Evolutionary conservation across 2,888 invertebrate genomes (phyloP).

Genomic region (Brenthis ino): DNA sequence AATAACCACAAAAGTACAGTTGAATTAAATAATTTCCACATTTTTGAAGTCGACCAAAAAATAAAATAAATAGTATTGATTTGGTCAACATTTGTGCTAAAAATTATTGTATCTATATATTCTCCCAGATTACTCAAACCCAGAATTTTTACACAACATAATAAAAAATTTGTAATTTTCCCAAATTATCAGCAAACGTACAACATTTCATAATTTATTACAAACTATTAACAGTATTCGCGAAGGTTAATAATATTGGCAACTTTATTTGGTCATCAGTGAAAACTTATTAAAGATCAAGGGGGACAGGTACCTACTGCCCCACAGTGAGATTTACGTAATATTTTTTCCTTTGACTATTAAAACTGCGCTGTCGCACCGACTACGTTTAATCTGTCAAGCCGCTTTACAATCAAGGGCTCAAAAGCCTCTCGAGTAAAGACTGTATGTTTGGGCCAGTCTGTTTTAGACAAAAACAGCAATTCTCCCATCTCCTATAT

Average conservation of each 20-base stretch:
- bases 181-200: slow-evolving; percentile 10
- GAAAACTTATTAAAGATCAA: slow-evolving; percentile 30
- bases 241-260: slow-evolving; percentile 19
- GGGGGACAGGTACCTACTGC: slow-evolving; percentile 16
- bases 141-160: slow-evolving; percentile 1
- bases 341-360: background rate
- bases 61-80: background rate
- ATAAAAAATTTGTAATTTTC: background rate
- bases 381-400: no score
- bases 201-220: slow-evolving; percentile 27
- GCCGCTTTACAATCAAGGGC: no score
- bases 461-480: no score
- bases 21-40: background rate
- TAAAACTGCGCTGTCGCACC: no score
- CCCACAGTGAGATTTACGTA: background rate
- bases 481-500: no score
- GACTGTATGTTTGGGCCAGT: background rate
- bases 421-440: background rate
- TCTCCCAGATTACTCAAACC: background rate
- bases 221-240: slow-evolving; percentile 20
- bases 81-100: background rate
- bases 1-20: no score
- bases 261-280: slow-evolving; percentile 29
- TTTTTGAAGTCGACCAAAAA: background rate
- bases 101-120: background rate